Evolutionary conservation across 2,113 vertebrate species (phyloP), one percentile per base, ranked within the genome.

Genomic region (Cathartes aura): DNA sequence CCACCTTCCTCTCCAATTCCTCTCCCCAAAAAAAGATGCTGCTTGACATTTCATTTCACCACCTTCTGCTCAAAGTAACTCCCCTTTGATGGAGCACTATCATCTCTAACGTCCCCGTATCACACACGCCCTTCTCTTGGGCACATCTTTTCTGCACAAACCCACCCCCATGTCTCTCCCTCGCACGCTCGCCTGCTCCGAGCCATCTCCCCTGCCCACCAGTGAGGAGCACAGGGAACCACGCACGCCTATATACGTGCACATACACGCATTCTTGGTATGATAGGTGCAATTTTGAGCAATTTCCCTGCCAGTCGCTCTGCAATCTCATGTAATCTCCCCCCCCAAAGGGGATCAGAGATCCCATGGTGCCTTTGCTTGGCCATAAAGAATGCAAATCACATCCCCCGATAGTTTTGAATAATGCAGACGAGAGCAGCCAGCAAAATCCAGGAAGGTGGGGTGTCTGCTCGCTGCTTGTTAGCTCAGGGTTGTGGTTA

Each of bases 301-400:
- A 80, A 96, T 95, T 96, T 95, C 82, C 81, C 85, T 92, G 89
- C 82, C 95, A 94, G 70, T 15, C 86, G 87, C 34, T 45, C 91
- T 29, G 72, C 87, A 93, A 63, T 91, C 85, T 66, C 80, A 8
- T 50, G 63, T 43, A 81, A 86, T 94, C 73, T 91, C 24, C 26
- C 72, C 50, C 79, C 81, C 59, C 36, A 62, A 47, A 93, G 78
- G 78, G 87, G 82, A 90, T 38, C 72, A 80, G 66, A 85, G 91
- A 83, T 76, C 94, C 91, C 94, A 55, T 3, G 17, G 76, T 16
- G 92, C 83, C 70, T 96, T 81, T 53, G 53, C 73, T 19, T 23
- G 82, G 48, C 76, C 42, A 67, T 15, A 17, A 45, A 36, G 89
- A 91, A 96, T 96, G 94, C 92, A 93, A 93, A 95, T 93, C 83